Percentiles rank a stretch among this genome's conserved stretches.
Evolutionary conservation across 2,888 invertebrate species (phyloP).

Genomic region (Xestia sexstrigata): DNA sequence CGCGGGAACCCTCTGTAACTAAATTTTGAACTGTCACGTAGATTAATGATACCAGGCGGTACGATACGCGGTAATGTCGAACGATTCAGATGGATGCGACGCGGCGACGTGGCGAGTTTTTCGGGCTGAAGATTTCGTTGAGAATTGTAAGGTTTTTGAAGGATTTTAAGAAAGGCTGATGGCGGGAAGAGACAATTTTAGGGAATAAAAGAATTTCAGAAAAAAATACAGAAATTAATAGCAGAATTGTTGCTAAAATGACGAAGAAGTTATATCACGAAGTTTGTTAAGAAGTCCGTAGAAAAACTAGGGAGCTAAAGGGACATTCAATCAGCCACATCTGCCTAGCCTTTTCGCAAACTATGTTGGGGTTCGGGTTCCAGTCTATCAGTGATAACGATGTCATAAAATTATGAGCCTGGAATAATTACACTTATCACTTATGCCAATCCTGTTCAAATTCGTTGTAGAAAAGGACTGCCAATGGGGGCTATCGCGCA

Average conservation of each 20-base stretch:
- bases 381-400: neutral
- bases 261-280: neutral
- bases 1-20: conserved; percentile 88
- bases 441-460: no score
- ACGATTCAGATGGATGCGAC: conserved; percentile 84
- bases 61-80: conserved; percentile 90
- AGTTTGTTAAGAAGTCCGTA: neutral
- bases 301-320: neutral
- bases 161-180: neutral
- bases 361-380: no score
- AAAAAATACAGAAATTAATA: neutral
- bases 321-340: neutral
- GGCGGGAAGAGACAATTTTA: neutral
- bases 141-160: neutral
- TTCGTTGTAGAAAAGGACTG: neutral
- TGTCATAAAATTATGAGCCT: neutral
- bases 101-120: conserved; percentile 58
- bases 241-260: no score
- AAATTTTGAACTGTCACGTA: conserved; percentile 91
- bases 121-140: neutral
- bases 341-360: no score
- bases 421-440: neutral
- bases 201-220: fast-evolving
- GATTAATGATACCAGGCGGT: conserved; percentile 91
- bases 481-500: no score